Conservation (phyloP, 2,113 vertebrate genomes). For the Phoxinus phoxinus region DNA sequence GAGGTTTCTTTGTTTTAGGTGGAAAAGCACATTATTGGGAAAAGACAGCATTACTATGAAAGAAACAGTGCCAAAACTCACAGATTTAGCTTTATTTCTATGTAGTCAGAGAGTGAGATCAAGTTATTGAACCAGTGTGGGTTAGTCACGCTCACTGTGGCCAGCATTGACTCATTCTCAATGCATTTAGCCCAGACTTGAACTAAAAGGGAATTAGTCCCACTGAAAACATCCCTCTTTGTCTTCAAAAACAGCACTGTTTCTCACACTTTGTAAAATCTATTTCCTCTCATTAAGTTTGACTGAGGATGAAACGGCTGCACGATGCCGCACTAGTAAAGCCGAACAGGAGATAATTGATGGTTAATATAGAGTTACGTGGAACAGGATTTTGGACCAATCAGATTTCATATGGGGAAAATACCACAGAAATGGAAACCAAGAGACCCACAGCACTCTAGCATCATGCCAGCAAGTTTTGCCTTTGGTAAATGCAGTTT, state of each 20-base stretch:
- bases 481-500: neutral
- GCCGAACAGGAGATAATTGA: neutral
- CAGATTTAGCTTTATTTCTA: neutral
- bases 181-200: constrained; percentile 84
- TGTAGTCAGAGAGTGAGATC: constrained; percentile 65
- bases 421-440: neutral
- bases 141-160: constrained; percentile 85
- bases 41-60: constrained; percentile 65
- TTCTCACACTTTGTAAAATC: constrained; percentile 59
- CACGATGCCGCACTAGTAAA: neutral
- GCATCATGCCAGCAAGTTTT: neutral
- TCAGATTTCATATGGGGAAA: neutral
- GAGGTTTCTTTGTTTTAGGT: constrained; percentile 59
- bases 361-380: neutral
- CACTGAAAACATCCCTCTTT: constrained; percentile 57
- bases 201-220: constrained; percentile 85
- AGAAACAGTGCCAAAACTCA: constrained; percentile 52
- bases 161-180: constrained; percentile 86
- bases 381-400: neutral
- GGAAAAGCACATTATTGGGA: constrained; percentile 66
- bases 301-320: neutral
- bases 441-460: neutral
- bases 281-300: constrained; percentile 4
- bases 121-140: constrained; percentile 74
- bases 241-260: constrained; percentile 2